Conservation (phyloP, 1,140 invertebrate genomes). For the Drosophila willistoni region DNA sequence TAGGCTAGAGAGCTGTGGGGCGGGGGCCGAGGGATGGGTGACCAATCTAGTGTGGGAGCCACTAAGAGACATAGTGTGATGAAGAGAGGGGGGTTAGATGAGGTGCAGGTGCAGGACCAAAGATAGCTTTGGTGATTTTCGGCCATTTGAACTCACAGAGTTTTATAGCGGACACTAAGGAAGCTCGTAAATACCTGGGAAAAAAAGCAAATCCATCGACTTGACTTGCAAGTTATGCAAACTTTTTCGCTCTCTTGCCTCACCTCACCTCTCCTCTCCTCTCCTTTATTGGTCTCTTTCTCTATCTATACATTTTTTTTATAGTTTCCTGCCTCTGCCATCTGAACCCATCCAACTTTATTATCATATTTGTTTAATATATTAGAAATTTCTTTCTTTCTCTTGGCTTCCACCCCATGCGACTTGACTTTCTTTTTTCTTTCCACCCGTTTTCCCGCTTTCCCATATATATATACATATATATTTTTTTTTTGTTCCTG, state of each 20-base stretch:
- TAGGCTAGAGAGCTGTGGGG: constrained; percentile 4
- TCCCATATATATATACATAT: constrained; percentile 23
- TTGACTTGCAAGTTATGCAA: constrained; percentile 46
- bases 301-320: constrained; percentile 47
- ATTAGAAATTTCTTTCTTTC: constrained; percentile 59
- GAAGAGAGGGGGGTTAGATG: neutral
- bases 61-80: neutral
- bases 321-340: constrained; percentile 26
- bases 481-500: constrained; percentile 35
- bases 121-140: constrained; percentile 32
- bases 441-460: constrained; percentile 12
- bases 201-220: constrained; percentile 45
- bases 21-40: too few relatives aligned
- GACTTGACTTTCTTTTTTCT: constrained; percentile 19
- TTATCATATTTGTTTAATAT: constrained; percentile 81
- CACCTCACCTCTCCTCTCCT: constrained; percentile 36
- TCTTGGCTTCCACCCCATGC: constrained; percentile 8
- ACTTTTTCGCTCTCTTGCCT: constrained; percentile 40
- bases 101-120: constrained; percentile 1
- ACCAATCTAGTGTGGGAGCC: neutral
- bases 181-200: constrained; percentile 68
- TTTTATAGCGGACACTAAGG: constrained; percentile 46
- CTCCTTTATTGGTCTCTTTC: constrained; percentile 18
- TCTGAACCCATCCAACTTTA: constrained; percentile 42
- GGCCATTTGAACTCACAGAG: constrained; percentile 31